phyloP scores from a whole-genome alignment of 2,888 invertebrate species.

The Eristalis tenax region DNA sequence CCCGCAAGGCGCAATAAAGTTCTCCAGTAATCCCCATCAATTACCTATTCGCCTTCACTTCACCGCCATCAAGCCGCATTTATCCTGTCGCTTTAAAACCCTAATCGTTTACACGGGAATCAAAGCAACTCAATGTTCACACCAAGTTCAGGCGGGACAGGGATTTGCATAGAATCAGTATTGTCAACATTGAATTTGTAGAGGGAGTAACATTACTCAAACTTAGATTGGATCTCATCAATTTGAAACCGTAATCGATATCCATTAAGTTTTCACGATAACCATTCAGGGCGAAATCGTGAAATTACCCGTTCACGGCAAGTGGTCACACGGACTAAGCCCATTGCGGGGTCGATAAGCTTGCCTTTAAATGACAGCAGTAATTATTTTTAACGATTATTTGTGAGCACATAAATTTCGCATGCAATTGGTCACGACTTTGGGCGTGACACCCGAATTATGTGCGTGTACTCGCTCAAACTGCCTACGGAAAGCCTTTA shows the following conservation, averaged over 20 bases:
- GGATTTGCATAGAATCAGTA: background rate
- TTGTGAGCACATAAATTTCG: conserved; percentile 47
- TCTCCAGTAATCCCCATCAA: conserved; percentile 37
- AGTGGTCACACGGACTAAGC: background rate
- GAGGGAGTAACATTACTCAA: background rate
- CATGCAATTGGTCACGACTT: conserved; percentile 55
- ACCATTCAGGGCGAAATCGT: background rate
- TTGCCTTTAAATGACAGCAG: conserved; percentile 17
- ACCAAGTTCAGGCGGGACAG: background rate
- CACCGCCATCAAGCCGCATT: conserved; percentile 9
- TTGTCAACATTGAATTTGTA: background rate
- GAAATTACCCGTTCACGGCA: background rate
- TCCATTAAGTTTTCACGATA: background rate
- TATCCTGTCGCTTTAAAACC: conserved; percentile 6
- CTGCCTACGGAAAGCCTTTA: background rate
- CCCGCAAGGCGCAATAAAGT: conserved; percentile 35
- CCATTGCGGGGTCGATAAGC: conserved; percentile 21
- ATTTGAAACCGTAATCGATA: background rate
- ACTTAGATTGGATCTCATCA: background rate
- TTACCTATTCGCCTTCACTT: conserved; percentile 44
- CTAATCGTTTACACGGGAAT: background rate
- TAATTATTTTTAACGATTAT: conserved; percentile 65
- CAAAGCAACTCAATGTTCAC: background rate
- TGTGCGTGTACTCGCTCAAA: background rate
- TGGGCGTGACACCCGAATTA: conserved; percentile 30